Percentiles rank a stretch among this genome's conserved stretches.
Evolutionary conservation across 2,113 vertebrate species (phyloP).

Genomic region (Heloderma charlesbogerti): DNA sequence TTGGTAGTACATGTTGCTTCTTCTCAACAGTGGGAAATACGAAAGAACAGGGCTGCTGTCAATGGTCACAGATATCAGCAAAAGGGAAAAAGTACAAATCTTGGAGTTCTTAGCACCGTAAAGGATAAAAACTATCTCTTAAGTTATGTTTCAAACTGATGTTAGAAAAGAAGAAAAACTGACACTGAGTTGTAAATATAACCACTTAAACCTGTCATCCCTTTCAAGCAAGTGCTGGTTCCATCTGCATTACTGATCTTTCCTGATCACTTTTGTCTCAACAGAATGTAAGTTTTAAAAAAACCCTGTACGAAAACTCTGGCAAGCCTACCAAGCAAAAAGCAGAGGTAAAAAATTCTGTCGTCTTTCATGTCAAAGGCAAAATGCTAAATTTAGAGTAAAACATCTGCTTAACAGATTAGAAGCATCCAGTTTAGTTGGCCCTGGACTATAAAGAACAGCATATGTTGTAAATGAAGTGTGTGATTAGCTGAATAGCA

Average conservation of each 20-base stretch:
- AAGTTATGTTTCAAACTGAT: conserved; percentile 27
- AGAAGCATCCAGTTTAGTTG: conserved; percentile 1
- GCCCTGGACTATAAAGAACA: background rate
- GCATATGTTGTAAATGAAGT: background rate
- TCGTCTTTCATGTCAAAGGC: background rate
- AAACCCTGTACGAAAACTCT: conserved; percentile 17
- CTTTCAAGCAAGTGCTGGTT: conserved; percentile 40
- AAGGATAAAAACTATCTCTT: conserved; percentile 30
- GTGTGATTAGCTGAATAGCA: conserved; percentile 6
- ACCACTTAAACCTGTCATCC: background rate
- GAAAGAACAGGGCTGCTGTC: conserved; percentile 41
- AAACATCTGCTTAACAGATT: conserved; percentile 47
- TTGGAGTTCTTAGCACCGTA: conserved; percentile 9
- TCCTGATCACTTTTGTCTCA: conserved; percentile 43
- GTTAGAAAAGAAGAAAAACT: conserved; percentile 42
- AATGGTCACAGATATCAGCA: background rate
- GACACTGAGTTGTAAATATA: conserved; percentile 10
- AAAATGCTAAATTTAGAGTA: conserved; percentile 28
- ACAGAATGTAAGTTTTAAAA: background rate
- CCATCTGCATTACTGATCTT: conserved; percentile 30
- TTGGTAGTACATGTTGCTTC: background rate
- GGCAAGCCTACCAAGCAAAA: conserved; percentile 16
- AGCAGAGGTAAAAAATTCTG: background rate
- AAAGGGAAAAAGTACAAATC: conserved; percentile 9
- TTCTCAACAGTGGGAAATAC: conserved; percentile 45